Base-by-base conservation (phyloP, 2,888 invertebrate genomes). In the Tetheella fluctuosa region DNA sequence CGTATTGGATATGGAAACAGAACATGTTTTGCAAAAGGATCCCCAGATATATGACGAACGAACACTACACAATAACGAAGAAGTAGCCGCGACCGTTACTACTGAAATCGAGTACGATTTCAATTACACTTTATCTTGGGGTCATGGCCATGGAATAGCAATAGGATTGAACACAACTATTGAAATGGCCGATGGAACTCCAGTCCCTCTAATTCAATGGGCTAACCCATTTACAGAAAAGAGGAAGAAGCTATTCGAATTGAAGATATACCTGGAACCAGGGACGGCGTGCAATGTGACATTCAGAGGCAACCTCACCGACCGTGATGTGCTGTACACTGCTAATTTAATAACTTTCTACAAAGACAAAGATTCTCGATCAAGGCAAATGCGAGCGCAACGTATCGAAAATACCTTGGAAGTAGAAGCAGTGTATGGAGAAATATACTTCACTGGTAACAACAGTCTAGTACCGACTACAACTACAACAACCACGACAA, bases 251-350 rank as follows among this genome's bases (percentile, higher is more conserved):
- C 84, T 94, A 6, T 91, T 85, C 73, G 95, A 94, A 52, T 93
- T 96, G 20, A 94, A 95, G 78, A 94, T 95, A 64, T 94, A 94
- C 76, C 87, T 97, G 60, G 95, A 95, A 80, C 95, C 96, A 4
- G 97, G 96, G 30, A 97, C 97, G 0, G 97, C 96, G 2, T 95
- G 97, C 58, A 97, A 97, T 83, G 96, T 97, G 0, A 97, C 96
- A 0, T 93, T 97, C 20, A 93, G 93, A 58, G 97, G 96, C 2
- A 96, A 96, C 77, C 94, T 95, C 73, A 96, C 96, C 0, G 95
- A 95, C 64, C 93, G 95, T 59, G 97, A 97, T 71, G 94, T 96
- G 0, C 96, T 96, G 34, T 98, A 97, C 79, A 94, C 93, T 28
- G 97, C 96, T 6, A 95, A 94, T 63, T 88, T 98, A 52, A 94